Base-by-base conservation (phyloP, 2,113 vertebrate species). In the Coryphaenoides rupestris region DNA sequence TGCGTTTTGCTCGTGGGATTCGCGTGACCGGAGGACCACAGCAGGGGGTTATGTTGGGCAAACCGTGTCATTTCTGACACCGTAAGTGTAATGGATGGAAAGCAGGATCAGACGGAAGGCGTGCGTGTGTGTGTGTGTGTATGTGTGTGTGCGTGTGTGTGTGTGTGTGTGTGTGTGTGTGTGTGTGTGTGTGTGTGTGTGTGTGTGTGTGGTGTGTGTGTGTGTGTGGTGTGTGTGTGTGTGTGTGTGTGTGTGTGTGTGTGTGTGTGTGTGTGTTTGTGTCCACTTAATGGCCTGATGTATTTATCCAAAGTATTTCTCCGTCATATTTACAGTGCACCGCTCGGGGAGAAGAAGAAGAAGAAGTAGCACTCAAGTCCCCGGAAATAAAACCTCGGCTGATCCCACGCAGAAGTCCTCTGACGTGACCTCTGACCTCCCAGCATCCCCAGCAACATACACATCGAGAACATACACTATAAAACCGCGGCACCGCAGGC, bases 401-500 rank as follows among this genome's bases (percentile, higher is more conserved):
- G 47, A 50, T 50, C n/a, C 47, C 3, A n/a, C n/a, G 15, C 47
- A 50, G 16, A n/a, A 50, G 15, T 50, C 47, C n/a, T 50, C 47
- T 13, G 16, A 24, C 26, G 21, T 57, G 55, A 17, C 23, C 33
- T 55, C 55, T 46, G 52, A 50, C 59, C 59, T 19, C 59, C 59
- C n/a, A 46, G 19, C 33, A 40, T 55, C 53, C 40, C n/a, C n/a
- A n/a, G 21, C 26, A 63, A 21, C 33, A 22, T 56, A 54, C 17
- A 26, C 59, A 19, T 14, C 17, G 23, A n/a, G n/a, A n/a, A n/a
- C 53, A 26, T 53, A 58, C 57, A 75, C 60, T 23, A 58, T 45
- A 64, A 58, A 55, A 50, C 55, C 58, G 46, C 54, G 60, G 54
- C 66, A 66, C 75, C 71, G 17, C 52, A 23, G 69, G 75, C 68